Conservation (phyloP, 2,797 vertebrate species). For the Enteromius fasciolatus region DNA sequence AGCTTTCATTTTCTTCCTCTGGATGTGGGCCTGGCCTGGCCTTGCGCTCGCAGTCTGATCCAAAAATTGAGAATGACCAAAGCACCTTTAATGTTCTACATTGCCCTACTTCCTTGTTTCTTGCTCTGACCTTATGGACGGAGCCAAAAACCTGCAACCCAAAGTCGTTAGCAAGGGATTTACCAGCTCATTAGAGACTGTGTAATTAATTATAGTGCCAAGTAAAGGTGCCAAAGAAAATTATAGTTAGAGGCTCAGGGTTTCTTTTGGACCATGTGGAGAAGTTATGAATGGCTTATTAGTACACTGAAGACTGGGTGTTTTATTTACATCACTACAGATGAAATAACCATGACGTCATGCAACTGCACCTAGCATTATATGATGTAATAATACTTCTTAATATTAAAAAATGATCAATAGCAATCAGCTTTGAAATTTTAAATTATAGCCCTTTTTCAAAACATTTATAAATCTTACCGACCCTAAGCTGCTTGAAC, state of each 20-base stretch:
- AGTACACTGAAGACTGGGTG: background rate
- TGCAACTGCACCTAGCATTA: background rate
- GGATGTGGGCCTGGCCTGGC: background rate
- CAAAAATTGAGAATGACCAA: constrained; percentile 4
- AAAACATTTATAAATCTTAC: background rate
- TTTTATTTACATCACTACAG: background rate
- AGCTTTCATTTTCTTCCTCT: background rate
- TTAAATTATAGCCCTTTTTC: background rate
- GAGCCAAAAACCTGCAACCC: constrained; percentile 7
- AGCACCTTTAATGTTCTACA: constrained; percentile 14
- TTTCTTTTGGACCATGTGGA: constrained; percentile 17
- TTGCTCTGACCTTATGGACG: background rate
- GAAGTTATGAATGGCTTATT: constrained; percentile 5
- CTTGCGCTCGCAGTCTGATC: background rate
- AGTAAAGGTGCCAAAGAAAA: constrained; percentile 33
- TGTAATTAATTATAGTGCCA: constrained; percentile 28
- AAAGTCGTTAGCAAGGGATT: constrained; percentile 23
- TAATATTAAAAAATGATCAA: background rate
- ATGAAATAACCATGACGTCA: background rate
- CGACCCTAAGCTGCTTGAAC: background rate
- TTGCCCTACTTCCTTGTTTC: background rate
- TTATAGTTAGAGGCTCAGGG: constrained; percentile 47
- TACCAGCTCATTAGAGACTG: constrained; percentile 36
- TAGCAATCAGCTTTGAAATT: background rate
- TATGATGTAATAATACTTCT: constrained; percentile 7